phyloP scores from a whole-genome alignment of 2,113 vertebrate species.

The Urocitellus parryii region DNA sequence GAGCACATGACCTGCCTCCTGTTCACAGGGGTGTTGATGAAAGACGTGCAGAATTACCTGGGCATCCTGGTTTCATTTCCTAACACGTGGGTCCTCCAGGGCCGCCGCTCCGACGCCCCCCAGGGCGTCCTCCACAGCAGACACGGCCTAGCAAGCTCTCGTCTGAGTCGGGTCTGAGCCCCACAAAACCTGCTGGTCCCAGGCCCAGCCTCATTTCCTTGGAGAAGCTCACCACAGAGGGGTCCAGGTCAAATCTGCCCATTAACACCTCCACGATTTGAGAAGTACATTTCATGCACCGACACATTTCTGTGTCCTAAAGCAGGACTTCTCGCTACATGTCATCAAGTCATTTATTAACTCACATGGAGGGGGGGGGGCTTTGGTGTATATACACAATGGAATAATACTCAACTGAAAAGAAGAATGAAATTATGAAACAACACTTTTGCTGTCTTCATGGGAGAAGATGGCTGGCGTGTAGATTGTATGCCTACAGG shows the following conservation, averaged over 20 bases:
- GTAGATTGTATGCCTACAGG: too few species aligned
- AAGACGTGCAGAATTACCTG: background rate
- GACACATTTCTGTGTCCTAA: background rate
- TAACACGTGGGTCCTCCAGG: background rate
- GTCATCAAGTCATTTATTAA: too few species aligned
- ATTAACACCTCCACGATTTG: background rate
- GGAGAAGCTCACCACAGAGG: too few species aligned
- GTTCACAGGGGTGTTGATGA: background rate
- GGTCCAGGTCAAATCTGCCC: too few species aligned
- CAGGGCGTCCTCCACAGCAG: background rate
- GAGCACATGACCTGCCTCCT: background rate
- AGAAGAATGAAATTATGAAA: too few species aligned
- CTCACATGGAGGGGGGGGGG: too few species aligned
- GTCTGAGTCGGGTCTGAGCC: background rate
- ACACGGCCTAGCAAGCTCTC: background rate
- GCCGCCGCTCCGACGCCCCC: accelerated
- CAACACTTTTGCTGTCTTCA: too few species aligned
- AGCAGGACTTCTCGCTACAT: too few species aligned
- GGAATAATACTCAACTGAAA: too few species aligned
- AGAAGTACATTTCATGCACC: background rate
- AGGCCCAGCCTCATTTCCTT: too few species aligned
- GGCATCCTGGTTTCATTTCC: background rate
- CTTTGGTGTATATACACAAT: too few species aligned
- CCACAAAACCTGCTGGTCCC: background rate
- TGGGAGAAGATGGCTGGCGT: too few species aligned